Evolutionary conservation across 2,888 invertebrate genomes (phyloP), one percentile per base, ranked within the genome.

Genomic region (Caenorhabditis sp.): DNA sequence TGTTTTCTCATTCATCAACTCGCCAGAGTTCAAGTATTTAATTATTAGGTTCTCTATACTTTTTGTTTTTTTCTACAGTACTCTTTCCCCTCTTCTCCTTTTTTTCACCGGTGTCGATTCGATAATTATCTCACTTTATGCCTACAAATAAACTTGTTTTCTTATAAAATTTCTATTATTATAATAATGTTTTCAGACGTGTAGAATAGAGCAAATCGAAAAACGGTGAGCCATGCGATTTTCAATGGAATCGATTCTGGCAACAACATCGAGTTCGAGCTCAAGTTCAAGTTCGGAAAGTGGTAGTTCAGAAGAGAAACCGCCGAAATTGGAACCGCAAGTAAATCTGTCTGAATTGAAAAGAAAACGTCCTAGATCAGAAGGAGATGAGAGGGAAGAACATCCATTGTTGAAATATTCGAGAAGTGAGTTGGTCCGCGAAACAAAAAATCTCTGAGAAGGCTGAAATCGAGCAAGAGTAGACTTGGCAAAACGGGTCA

Each of bases 231-330:
- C 57, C 31, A 74, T 74, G 74, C 66, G 68, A 1, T 74, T 74
- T 26, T 74, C 74, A 17, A 69, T 74, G 69, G 74, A 69, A 58
- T 66, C 74, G 5, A 74, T 74, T 26, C 43, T 74, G 3, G 53
- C 69, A n/a, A 27, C 57, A n/a, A 64, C 67, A 6, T 61, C 66
- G 17, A 65, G 23, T 23, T 23, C 43, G 43, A 43, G 43, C 31
- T 31, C n/a, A n/a, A n/a, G n/a, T 36, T 36, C 50, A 17, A 50
- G 19, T n/a, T 50, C 51, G n/a, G 23, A 19, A 21, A 51, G 23
- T 21, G 23, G 24, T 54, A 57, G 31, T 31, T n/a, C 17, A 17
- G 27, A 31, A 14, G 14, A 27, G n/a, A 67, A 72, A 17, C 72
- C 72, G 6, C 72, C 72, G 19, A 61, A 51, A 19, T 43, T 72